These are phyloP conservation scores for Phrynocephalus guinanensis DNA, from an alignment of 2,797 vertebrate species.

Conservation along the genomic window DNA sequence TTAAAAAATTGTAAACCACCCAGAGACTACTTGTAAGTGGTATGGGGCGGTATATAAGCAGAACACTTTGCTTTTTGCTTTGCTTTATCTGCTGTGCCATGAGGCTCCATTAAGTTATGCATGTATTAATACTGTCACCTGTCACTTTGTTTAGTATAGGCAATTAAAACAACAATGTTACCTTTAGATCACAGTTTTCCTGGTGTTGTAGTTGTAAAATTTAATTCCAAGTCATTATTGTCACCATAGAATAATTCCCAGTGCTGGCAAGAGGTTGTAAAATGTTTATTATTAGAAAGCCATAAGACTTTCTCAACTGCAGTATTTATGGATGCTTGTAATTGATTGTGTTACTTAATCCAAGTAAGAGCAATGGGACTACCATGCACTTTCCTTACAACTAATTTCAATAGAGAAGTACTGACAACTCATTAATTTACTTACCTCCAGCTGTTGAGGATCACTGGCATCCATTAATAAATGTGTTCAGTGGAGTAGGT, in stretches of 20 bases:
- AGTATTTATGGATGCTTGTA: not conserved
- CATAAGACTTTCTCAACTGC: not conserved
- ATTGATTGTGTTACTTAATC: conserved; percentile 2
- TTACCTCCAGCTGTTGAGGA: not conserved
- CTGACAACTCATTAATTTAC: not conserved
- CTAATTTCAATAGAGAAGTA: not conserved
- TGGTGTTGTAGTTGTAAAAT: conserved; percentile 26
- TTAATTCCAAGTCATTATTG: conserved; percentile 12
- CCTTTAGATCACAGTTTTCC: not conserved
- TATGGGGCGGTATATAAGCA: no score
- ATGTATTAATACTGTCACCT: not conserved
- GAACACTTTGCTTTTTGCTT: no score
- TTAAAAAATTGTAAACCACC: no score
- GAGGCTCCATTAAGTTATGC: not conserved
- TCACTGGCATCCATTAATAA: not conserved
- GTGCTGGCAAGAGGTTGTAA: accelerated
- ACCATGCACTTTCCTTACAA: not conserved
- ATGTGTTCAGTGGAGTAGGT: not conserved
- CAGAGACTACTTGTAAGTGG: no score
- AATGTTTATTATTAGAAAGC: conserved; percentile 16
- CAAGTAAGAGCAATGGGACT: conserved; percentile 32
- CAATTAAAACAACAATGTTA: conserved; percentile 26
- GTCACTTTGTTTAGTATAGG: conserved; percentile 21
- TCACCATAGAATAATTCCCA: not conserved
- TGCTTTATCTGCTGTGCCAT: no score